phyloP scores from a whole-genome alignment of 1,140 invertebrate species.

The Proales similis region DNA sequence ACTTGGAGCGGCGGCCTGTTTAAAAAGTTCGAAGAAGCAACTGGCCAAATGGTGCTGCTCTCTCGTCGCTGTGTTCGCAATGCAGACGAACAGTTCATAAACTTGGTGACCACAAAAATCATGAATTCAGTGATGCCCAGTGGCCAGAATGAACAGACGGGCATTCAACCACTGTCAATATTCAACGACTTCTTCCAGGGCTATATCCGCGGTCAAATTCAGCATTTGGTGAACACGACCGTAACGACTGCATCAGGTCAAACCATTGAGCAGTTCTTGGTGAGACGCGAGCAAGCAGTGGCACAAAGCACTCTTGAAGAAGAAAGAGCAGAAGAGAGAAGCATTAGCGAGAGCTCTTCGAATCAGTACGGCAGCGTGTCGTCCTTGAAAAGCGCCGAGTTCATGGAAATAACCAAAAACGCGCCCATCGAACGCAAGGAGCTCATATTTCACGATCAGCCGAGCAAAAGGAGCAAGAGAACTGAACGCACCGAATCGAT shows the following conservation, averaged over 20 bases:
- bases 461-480: not conserved
- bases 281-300: not conserved
- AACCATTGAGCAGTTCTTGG: not conserved
- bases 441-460: too few relatives aligned
- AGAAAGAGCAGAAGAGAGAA: slow-evolving; percentile 8
- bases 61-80: slow-evolving; percentile 8
- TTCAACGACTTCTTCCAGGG: too few relatives aligned
- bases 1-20: slow-evolving; percentile 28
- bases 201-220: slow-evolving; percentile 24
- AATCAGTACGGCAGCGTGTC: not conserved
- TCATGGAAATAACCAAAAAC: slow-evolving; percentile 25
- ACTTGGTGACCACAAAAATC: slow-evolving; percentile 5
- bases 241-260: not conserved
- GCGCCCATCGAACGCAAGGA: too few relatives aligned
- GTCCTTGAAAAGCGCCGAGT: not conserved
- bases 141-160: not conserved
- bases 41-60: slow-evolving; percentile 10
- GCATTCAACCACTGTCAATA: too few relatives aligned
- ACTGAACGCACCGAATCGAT: too few relatives aligned
- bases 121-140: too few relatives aligned
- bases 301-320: not conserved
- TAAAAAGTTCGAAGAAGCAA: slow-evolving; percentile 1
- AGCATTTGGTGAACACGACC: slow-evolving; percentile 7
- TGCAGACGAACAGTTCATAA: slow-evolving; percentile 9
- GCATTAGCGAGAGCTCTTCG: not conserved